phyloP scores from a whole-genome alignment of 2,888 invertebrate species.

The Epiblema foenella region DNA sequence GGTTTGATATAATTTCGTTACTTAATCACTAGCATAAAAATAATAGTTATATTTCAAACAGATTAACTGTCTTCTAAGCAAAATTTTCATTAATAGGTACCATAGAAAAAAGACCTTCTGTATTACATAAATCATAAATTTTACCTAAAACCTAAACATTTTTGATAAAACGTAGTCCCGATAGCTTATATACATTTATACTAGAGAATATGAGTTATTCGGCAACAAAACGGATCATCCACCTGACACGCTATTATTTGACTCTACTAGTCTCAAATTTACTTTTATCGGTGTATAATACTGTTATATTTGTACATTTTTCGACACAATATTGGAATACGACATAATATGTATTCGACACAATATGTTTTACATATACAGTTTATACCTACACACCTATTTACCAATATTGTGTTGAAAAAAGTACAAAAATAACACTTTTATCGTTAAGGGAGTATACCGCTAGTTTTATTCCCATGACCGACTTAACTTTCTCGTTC shows the following conservation, averaged over 20 bases:
- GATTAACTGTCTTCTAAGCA: not conserved
- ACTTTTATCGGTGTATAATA: too few species aligned
- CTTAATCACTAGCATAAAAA: not conserved
- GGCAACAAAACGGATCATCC: not conserved
- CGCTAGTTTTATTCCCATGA: conserved; percentile 36
- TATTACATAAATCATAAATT: too few species aligned
- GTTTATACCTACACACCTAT: not conserved
- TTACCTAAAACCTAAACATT: too few species aligned
- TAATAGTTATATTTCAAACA: not conserved
- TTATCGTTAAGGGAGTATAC: conserved; percentile 41
- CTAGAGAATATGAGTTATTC: too few species aligned
- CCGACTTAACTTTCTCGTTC: conserved; percentile 48
- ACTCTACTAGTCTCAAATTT: not conserved
- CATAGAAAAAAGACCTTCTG: too few species aligned
- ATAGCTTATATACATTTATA: too few species aligned
- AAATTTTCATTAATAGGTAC: too few species aligned
- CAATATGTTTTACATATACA: too few species aligned
- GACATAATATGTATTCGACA: too few species aligned
- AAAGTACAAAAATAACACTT: conserved; percentile 23
- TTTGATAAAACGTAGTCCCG: not conserved
- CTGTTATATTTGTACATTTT: too few species aligned
- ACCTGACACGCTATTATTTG: too few species aligned
- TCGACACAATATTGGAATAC: too few species aligned
- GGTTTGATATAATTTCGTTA: not conserved
- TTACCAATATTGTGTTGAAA: not conserved